Conservation (phyloP, 2,113 vertebrate genomes). For the Synchiropus splendidus region DNA sequence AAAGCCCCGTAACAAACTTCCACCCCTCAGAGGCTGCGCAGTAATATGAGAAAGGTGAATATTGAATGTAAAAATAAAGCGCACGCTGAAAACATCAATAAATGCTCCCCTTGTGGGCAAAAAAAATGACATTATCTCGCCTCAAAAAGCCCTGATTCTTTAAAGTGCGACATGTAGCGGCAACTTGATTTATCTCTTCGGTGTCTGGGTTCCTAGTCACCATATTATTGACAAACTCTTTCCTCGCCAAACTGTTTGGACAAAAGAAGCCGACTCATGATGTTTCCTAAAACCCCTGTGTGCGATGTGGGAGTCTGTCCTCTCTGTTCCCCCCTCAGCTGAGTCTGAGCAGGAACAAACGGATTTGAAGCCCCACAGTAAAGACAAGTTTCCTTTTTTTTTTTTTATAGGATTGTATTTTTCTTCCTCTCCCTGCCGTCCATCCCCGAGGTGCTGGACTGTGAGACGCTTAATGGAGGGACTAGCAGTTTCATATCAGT, state of each 20-base stretch:
- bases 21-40: too few relatives aligned
- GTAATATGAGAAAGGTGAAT: too few relatives aligned
- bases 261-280: slow-evolving; percentile 61
- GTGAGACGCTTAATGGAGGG: slow-evolving; percentile 99
- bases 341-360: slow-evolving; percentile 78
- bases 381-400: slow-evolving; percentile 76
- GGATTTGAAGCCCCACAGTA: slow-evolving; percentile 73
- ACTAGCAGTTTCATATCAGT: slow-evolving; percentile 99
- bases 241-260: slow-evolving; percentile 54
- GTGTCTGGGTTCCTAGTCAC: too few relatives aligned
- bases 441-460: slow-evolving; percentile 98
- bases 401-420: slow-evolving; percentile 97
- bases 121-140: too few relatives aligned
- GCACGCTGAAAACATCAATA: too few relatives aligned
- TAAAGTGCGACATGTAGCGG: too few relatives aligned
- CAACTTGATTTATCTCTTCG: too few relatives aligned
- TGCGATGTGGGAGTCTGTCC: slow-evolving; percentile 62
- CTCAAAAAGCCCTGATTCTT: too few relatives aligned
- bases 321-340: slow-evolving; percentile 18
- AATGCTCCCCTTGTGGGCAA: too few relatives aligned
- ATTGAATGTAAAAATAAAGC: too few relatives aligned
- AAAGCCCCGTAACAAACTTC: too few relatives aligned
- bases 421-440: slow-evolving; percentile 81
- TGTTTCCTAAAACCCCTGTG: slow-evolving; percentile 52
- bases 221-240: too few relatives aligned